These are phyloP conservation scores for Erythrocercus mccallii DNA, from an alignment of 2,113 vertebrate genomes.

Conservation along the genomic window DNA sequence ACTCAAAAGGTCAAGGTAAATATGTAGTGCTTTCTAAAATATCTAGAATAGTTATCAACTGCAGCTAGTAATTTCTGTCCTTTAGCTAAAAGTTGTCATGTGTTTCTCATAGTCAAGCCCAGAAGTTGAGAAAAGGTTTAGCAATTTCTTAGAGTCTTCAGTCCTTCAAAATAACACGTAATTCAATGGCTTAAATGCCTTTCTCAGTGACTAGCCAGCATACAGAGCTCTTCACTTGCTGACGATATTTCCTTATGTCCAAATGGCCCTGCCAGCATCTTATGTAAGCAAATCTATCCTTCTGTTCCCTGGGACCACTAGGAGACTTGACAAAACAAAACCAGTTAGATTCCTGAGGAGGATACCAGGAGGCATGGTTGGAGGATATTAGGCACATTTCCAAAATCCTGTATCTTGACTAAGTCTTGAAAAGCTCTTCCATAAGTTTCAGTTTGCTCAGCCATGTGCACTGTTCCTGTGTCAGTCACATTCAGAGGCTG, in stretches of 20 bases:
- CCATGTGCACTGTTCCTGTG: conserved; percentile 32
- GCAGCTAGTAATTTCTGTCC: not conserved
- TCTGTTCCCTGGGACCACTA: not conserved
- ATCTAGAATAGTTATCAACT: not conserved
- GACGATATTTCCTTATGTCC: not conserved
- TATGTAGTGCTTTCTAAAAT: not conserved
- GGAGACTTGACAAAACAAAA: not conserved
- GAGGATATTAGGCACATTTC: not conserved
- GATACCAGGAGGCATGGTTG: not conserved
- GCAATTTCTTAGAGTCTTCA: not conserved
- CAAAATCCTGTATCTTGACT: not conserved
- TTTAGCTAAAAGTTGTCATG: not conserved
- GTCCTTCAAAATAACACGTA: not conserved
- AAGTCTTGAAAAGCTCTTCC: not conserved
- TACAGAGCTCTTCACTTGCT: not conserved
- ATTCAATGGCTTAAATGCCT: not conserved
- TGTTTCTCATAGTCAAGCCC: not conserved
- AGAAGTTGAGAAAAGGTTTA: not conserved
- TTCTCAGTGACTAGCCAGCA: not conserved
- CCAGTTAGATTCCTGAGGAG: not conserved
- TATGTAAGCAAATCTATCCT: not conserved
- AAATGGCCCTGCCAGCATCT: not conserved
- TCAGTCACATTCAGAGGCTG: conserved; percentile 40
- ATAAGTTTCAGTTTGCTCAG: conserved; percentile 18
- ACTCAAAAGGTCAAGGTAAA: not conserved